Evolutionary conservation across 2,113 vertebrate species (phyloP).

Genomic region (Fregetta grallaria): DNA sequence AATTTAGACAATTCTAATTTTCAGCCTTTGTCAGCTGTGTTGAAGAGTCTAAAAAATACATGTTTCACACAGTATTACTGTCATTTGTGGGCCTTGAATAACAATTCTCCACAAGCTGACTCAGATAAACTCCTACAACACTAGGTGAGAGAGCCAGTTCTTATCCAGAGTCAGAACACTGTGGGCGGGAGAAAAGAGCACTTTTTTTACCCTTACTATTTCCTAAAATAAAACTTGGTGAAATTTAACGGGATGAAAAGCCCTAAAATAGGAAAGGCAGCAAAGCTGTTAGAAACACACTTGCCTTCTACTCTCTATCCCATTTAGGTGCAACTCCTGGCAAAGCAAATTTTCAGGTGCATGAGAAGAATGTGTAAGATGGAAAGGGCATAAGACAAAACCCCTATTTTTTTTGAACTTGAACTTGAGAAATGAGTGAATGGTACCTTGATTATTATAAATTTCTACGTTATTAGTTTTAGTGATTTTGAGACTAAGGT

Average conservation of each 20-base stretch:
- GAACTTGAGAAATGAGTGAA: background rate
- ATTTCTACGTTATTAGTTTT: background rate
- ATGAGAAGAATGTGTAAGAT: background rate
- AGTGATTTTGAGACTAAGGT: background rate
- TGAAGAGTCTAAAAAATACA: background rate
- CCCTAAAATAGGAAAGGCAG: constrained; percentile 19
- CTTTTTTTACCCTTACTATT: constrained; percentile 38
- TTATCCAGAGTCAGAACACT: constrained; percentile 44
- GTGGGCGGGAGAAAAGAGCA: constrained; percentile 36
- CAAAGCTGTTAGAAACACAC: background rate
- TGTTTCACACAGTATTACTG: background rate
- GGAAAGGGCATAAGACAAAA: background rate
- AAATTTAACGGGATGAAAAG: constrained; percentile 16
- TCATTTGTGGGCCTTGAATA: constrained; percentile 11
- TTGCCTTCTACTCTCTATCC: background rate
- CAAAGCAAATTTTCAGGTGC: background rate
- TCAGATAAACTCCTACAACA: constrained; percentile 55
- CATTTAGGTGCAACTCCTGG: background rate
- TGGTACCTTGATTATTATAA: background rate
- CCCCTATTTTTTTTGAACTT: background rate
- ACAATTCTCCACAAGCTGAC: constrained; percentile 38
- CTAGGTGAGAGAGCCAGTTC: background rate
- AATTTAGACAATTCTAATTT: background rate
- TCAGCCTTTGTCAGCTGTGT: background rate
- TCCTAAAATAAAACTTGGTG: constrained; percentile 47